Evolutionary conservation across 2,888 invertebrate genomes (phyloP), one percentile per base, ranked within the genome.

Genomic region (Apeira syringaria): DNA sequence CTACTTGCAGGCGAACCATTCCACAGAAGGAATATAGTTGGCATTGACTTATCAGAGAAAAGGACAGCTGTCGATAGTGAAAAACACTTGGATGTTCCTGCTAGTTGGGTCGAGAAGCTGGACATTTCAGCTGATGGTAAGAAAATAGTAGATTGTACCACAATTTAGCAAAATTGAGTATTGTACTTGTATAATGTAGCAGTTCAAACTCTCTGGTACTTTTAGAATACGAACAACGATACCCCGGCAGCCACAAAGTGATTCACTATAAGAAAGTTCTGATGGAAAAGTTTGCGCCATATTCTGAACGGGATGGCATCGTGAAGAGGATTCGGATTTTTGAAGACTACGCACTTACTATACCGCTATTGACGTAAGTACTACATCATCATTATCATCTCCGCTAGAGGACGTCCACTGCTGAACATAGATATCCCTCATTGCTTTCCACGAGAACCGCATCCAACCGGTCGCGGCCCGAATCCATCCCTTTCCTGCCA

Each of bases 211-310:
- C 6, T 22, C 3, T 15, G 13, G 2, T 7, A 5, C n/a, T 34
- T 34, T 10, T 69, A 91, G 94, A 93, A 41, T 94, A 86, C 49
- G 92, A 93, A 43, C 91, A 91, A 51, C 91, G 96, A 5, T 98
- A 94, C 76, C 96, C 97, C 0, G 93, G 93, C 11, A 93, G 93
- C 13, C 92, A 92, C 28, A 95, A 93, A 70, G 87, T 80, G 2
- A 82, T 93, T 1, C 87, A 92, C 51, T 98, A 94, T 70, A 96
- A 95, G 71, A 93, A 94, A 56, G 92, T 94, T 0, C 84, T 94
- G 24, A 85, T 96, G 4, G 95, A 97, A 71, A 92, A 94, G 51
- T 97, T 93, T 74, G 92, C 97, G 0, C 94, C 95, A 0, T 97
- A 97, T 61, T 91, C 92, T 0, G 92, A 94, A 62, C 82, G 80